Conservation (phyloP, 2,113 vertebrate genomes). For the Hylia prasina region DNA sequence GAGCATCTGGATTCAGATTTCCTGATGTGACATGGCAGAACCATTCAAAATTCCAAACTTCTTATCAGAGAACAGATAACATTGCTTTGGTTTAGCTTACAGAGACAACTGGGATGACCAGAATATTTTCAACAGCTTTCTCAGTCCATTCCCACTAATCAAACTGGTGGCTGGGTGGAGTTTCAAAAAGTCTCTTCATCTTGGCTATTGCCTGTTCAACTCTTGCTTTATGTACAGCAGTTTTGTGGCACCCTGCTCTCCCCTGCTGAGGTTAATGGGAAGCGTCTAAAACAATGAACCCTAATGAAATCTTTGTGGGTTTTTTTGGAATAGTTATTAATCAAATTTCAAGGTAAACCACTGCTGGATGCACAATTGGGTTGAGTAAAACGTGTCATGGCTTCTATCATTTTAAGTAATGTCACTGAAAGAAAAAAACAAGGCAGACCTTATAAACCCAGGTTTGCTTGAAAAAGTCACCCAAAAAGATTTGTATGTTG, state of each 20-base stretch:
- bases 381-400: not conserved
- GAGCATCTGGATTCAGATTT: not conserved
- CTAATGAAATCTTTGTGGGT: not conserved
- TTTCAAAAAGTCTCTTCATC: not conserved
- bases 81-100: not conserved
- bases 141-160: not conserved
- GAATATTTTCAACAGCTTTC: not conserved
- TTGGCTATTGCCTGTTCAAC: not conserved
- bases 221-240: not conserved
- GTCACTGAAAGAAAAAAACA: not conserved
- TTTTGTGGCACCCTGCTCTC: not conserved
- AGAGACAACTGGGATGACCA: not conserved
- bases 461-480: not conserved
- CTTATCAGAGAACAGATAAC: not conserved
- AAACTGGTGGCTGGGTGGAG: not conserved
- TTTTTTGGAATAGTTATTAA: not conserved
- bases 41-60: not conserved
- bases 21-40: not conserved
- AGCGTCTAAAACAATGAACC: not conserved
- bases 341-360: not conserved
- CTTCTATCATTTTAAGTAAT: not conserved
- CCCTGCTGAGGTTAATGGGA: not conserved
- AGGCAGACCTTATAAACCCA: not conserved
- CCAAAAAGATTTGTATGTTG: conserved; percentile 1
- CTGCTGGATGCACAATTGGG: not conserved